Evolutionary conservation across 1,140 invertebrate species (phyloP), one percentile per base, ranked within the genome.

Genomic region (Drusus annulatus): DNA sequence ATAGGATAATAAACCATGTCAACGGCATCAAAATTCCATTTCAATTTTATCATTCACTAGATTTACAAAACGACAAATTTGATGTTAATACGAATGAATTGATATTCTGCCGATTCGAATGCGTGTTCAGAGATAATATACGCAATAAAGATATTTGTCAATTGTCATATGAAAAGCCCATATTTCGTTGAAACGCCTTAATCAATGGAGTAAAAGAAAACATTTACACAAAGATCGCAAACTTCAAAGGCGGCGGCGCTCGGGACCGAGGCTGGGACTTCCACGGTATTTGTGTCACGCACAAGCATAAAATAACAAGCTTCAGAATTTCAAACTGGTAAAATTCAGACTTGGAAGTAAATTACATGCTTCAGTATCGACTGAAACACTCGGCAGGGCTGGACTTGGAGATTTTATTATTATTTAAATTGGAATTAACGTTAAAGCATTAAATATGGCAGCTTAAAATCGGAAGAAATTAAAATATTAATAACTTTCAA

Each of bases 41-140:
- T 7, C 10, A 1, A 45, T 45, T 45, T 45, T 10, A 45, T 45
- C 36, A 45, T 13, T 13, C 8, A 45, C 5, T 45, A 45, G 8
- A 45, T 13, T 13, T 13, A 45, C 36, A 45, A 45, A 45, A 36
- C 31, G 36, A 45, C 36, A 45, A 5, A 13, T 10, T 0, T 13
- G 36, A 45, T 10, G 10, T 45, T 8, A 0, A 8, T 45, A 45
- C 36, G 36, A 45, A 45, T 5, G n/a, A 45, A 13, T 13, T 71
- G 68, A 76, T 76, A 79, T 82, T 79, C 52, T 28, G 28, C 19
- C 21, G 76, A 82, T 76, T 60, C 15, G 58, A 23, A 60, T 60
- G 78, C 54, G 69, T 82, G 78, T 76, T 80, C 76, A 17, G 21
- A 71, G 21, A 71, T 51, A 71, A 71, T 21, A 71, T 19, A 7